A percentile compares a stretch with the other conserved stretches of the same genome.
Conservation (phyloP, 2,888 invertebrate genomes). For the Dione juno region DNA sequence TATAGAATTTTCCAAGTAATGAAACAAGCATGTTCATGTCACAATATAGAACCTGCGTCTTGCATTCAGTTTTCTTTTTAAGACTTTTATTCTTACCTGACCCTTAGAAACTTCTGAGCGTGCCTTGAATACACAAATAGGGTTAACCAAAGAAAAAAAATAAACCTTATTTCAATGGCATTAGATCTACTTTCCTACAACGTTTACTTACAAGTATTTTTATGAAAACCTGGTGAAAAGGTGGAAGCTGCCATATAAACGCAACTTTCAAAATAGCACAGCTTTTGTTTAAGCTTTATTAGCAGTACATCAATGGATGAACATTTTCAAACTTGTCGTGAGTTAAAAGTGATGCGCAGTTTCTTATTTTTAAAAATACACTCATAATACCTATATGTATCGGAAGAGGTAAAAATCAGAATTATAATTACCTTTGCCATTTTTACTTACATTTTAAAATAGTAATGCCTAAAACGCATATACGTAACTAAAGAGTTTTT, state of each 20-base stretch:
- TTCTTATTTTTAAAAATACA: too few relatives aligned
- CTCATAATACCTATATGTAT: too few relatives aligned
- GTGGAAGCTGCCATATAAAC: constrained; percentile 35
- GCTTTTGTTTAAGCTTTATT: constrained; percentile 38
- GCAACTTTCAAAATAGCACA: constrained; percentile 40
- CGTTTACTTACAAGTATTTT: constrained; percentile 21
- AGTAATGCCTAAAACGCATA: too few relatives aligned
- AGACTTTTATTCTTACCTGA: constrained; percentile 34
- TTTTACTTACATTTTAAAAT: too few relatives aligned
- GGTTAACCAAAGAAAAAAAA: constrained; percentile 4
- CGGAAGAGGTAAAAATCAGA: too few relatives aligned
- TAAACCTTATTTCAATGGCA: neutral
- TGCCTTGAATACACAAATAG: constrained; percentile 39
- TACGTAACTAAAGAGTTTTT: too few relatives aligned
- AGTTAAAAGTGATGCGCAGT: neutral
- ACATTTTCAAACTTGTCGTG: constrained; percentile 25
- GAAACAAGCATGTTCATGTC: neutral
- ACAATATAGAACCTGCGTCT: neutral
- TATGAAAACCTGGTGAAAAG: constrained; percentile 39
- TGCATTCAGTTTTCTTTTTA: constrained; percentile 30
- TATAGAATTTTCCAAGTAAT: neutral
- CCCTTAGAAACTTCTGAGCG: constrained; percentile 35
- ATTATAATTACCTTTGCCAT: too few relatives aligned
- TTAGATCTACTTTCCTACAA: constrained; percentile 29
- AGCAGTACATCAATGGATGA: constrained; percentile 33